Conservation (phyloP, 2,113 vertebrate species). For the Mirza zaza region DNA sequence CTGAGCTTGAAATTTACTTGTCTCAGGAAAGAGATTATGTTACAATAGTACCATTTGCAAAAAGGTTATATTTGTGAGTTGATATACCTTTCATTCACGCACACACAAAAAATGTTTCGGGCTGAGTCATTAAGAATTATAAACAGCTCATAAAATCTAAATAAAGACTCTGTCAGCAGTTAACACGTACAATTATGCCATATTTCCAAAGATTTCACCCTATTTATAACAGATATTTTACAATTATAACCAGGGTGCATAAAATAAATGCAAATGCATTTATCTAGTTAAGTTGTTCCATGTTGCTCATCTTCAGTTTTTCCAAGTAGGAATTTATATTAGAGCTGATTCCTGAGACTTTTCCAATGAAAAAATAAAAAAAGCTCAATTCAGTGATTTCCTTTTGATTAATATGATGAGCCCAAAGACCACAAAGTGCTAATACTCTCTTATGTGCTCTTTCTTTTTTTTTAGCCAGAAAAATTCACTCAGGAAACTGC, state of each 20-base stretch:
- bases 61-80: background rate
- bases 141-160: conserved; percentile 21
- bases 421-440: background rate
- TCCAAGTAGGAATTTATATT: background rate
- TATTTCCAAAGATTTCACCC: background rate
- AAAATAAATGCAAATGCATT: conserved; percentile 29
- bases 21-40: background rate
- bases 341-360: background rate
- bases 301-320: conserved; percentile 47
- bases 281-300: conserved; percentile 7
- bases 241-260: background rate
- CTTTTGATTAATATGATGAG: background rate
- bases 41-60: background rate
- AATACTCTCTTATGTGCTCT: background rate
- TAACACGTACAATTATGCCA: background rate
- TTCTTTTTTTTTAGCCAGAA: background rate
- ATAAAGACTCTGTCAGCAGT: background rate
- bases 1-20: conserved; percentile 7
- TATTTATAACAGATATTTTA: background rate
- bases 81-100: conserved; percentile 19
- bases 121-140: conserved; percentile 18
- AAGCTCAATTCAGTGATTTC: background rate
- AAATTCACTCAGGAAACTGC: background rate
- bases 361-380: conserved; percentile 10
- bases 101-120: background rate